Base-by-base conservation (phyloP, 2,113 vertebrate genomes). In the Bujurquina vittata region DNA sequence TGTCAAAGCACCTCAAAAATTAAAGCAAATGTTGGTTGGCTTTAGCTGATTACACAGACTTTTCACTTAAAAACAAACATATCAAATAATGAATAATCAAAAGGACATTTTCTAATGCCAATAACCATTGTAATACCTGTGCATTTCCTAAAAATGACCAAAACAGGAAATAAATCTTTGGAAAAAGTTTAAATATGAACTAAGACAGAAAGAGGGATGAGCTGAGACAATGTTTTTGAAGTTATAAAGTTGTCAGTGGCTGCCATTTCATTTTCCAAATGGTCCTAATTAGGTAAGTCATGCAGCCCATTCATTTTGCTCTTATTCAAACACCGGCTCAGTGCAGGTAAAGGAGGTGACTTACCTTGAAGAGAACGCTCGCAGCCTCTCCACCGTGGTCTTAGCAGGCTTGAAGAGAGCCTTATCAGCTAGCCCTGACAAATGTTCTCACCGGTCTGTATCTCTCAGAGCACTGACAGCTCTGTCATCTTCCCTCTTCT, bases 401-500 rank as follows among this genome's bases (percentile, higher is more conserved):
- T 55, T 26, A 61, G 76, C 54, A 65, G 76, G 23, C 63, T 33
- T 33, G 63, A 26, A 83, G 79, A 76, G 54, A 86, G 65, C 12
- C 75, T 87, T 80, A 69, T 89, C 82, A 88, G 81, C 55, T 83
- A 84, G 80, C 79, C 81, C 74, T 63, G 59, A 84, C 79, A 78
- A 90, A 86, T 73, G 86, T 85, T 88, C 85, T 86, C 83, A 85
- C 75, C 73, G 11, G 75, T 89, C 65, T 84, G 87, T 86, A 63
- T 86, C 81, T 93, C 87, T 94, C 84, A 93, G 75, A 92, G 87
- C 83, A 65, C 92, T 94, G 95, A 94, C 95, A 94, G 93, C 92
- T 93, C 93, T 93, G 94, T 91, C 94, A 95, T 93, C 89, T 80
- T 92, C 80, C 79, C 90, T 84, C 87, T 77, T 79, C 90, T 86